Evolutionary conservation across 92 coral and sea anemone genomes (phyloP).

Genomic region (Zoanthus solanderi): DNA sequence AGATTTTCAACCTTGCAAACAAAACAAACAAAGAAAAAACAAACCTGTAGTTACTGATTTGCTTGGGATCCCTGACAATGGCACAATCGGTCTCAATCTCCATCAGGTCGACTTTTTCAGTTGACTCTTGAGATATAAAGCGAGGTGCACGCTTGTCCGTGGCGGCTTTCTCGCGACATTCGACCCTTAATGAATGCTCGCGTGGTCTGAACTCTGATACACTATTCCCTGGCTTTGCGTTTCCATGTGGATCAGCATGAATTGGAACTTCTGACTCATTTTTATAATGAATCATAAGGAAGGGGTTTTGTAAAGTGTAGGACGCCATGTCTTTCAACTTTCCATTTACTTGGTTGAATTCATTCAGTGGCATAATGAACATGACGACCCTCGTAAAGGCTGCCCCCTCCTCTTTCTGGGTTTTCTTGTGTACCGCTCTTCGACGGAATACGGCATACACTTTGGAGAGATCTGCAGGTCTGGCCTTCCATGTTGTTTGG

Average conservation of each 20-base stretch:
- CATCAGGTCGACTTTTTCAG: constrained; percentile 42
- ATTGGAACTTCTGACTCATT: neutral
- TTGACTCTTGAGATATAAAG: constrained; percentile 38
- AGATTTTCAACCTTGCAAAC: neutral
- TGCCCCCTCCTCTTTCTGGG: constrained; percentile 40
- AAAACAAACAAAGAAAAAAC: neutral
- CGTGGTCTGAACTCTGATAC: constrained; percentile 43
- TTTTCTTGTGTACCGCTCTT: constrained; percentile 46
- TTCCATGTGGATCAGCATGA: constrained; percentile 45
- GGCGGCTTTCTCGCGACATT: constrained; percentile 45
- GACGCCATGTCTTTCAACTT: constrained; percentile 48
- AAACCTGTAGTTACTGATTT: constrained; percentile 46
- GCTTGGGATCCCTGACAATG: constrained; percentile 52
- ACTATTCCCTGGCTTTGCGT: constrained; percentile 34
- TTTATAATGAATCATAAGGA: constrained; percentile 51
- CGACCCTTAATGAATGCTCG: constrained; percentile 54
- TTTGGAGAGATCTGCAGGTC: constrained; percentile 16
- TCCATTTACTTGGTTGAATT: constrained; percentile 49
- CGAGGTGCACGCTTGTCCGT: constrained; percentile 49
- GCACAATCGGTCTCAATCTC: constrained; percentile 26
- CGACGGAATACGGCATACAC: constrained; percentile 51
- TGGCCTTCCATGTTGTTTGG: constrained; percentile 21
- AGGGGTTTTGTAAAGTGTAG: constrained; percentile 30
- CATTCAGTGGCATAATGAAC: constrained; percentile 52
- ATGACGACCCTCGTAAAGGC: constrained; percentile 40